A percentile compares a stretch with the other conserved stretches of the same genome.
These are phyloP conservation scores for Sinocyclocheilus maitianheensis DNA, from an alignment of 2,113 vertebrate genomes.

Conservation along the genomic window DNA sequence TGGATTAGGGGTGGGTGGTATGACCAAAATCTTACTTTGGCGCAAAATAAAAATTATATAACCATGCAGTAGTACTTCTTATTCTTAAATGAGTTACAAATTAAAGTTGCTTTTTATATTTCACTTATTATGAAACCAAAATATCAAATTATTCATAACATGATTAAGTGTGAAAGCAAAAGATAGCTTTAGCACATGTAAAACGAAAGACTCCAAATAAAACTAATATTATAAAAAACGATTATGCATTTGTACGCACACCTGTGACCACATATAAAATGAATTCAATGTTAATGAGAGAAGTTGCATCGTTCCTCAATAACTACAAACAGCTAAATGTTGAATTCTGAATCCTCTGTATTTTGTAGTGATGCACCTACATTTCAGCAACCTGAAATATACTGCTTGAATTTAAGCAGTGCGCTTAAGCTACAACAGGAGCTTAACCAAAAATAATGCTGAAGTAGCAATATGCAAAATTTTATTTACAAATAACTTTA, in stretches of 20 bases:
- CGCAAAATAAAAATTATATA: not conserved
- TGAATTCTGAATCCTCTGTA: not conserved
- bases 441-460: too few species aligned
- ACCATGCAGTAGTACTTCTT: not conserved
- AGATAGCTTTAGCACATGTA: not conserved
- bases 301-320: not conserved
- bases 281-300: not conserved
- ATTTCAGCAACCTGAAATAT: not conserved
- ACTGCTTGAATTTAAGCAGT: not conserved
- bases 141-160: not conserved
- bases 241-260: not conserved
- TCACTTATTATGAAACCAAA: not conserved
- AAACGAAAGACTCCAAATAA: not conserved
- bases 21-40: not conserved
- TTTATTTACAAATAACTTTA: too few species aligned
- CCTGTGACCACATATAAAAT: not conserved
- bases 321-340: not conserved
- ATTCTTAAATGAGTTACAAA: not conserved
- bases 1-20: conserved; percentile 20
- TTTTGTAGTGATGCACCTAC: not conserved
- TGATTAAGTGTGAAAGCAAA: not conserved
- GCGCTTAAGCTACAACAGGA: too few species aligned
- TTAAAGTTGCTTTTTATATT: not conserved
- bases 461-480: not conserved
- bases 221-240: not conserved